These are phyloP conservation scores for Phenganax stokvisi DNA, from an alignment of 92 coral and sea anemone genomes.

Conservation along the genomic window DNA sequence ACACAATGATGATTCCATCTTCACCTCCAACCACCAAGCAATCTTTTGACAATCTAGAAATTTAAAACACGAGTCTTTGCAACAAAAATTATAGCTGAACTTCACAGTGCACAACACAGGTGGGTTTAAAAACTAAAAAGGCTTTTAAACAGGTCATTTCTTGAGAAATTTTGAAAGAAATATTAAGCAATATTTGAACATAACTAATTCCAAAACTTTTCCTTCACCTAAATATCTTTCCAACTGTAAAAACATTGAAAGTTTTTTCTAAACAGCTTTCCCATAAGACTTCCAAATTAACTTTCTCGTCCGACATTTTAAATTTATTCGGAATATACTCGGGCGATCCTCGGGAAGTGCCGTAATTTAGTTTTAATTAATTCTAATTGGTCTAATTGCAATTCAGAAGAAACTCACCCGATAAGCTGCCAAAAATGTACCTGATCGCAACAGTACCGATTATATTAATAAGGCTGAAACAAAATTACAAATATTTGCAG, in stretches of 20 bases:
- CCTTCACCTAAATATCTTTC: conserved; percentile 29
- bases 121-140: too few relatives aligned
- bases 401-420: too few relatives aligned
- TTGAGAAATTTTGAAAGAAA: too few relatives aligned
- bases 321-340: conserved; percentile 14
- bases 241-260: conserved; percentile 36
- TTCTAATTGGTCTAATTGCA: not conserved
- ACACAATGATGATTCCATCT: conserved; percentile 69
- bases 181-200: not conserved
- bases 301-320: conserved; percentile 54
- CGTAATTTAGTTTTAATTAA: conserved; percentile 5
- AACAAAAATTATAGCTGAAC: not conserved
- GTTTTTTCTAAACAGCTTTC: conserved; percentile 21
- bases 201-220: not conserved
- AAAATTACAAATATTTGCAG: not conserved
- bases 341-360: not conserved
- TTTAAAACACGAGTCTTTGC: not conserved
- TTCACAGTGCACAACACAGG: too few relatives aligned
- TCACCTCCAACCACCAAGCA: conserved; percentile 72
- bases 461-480: too few relatives aligned
- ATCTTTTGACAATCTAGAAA: conserved; percentile 43
- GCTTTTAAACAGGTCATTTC: too few relatives aligned
- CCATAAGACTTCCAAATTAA: conserved; percentile 19
- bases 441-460: too few relatives aligned
- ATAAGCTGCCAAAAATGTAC: too few relatives aligned